Percentiles rank a stretch among this genome's conserved stretches.
Conservation (phyloP, 2,797 vertebrate genomes). For the Hippocampus kuda region DNA sequence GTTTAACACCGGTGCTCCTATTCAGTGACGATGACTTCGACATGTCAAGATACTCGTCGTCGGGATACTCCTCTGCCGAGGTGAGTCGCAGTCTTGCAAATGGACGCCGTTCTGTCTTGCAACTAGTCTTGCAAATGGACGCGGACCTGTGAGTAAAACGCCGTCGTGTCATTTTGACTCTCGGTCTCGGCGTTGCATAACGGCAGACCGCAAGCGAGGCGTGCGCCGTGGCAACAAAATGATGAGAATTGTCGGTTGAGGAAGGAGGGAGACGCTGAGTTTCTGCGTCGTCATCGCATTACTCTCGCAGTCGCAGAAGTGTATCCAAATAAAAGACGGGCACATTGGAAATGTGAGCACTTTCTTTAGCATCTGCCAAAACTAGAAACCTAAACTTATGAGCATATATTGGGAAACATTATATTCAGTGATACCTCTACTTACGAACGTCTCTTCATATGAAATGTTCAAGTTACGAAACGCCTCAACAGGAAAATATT, state of each 20-base stretch:
- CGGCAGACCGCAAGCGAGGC: not conserved
- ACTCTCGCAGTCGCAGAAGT: too few relatives aligned
- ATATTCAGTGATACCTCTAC: too few relatives aligned
- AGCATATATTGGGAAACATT: too few relatives aligned
- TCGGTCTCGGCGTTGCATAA: not conserved
- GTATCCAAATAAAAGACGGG: too few relatives aligned
- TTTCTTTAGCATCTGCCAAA: too few relatives aligned
- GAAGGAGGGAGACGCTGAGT: not conserved
- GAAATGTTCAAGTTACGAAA: too few relatives aligned
- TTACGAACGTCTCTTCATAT: too few relatives aligned
- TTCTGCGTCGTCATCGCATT: too few relatives aligned
- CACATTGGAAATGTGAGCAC: too few relatives aligned
- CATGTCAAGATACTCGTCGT: constrained; percentile 95
- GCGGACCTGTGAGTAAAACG: not conserved
- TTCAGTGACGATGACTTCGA: constrained; percentile 91
- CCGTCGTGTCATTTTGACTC: not conserved
- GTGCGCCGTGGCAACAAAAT: not conserved
- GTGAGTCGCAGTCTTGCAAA: constrained; percentile 64
- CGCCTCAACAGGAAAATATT: too few relatives aligned
- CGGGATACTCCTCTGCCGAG: constrained; percentile 95
- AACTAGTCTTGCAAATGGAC: not conserved
- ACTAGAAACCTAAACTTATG: too few relatives aligned
- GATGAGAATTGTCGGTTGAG: not conserved
- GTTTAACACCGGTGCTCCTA: constrained; percentile 12
- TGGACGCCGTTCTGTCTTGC: not conserved